Conservation (phyloP, 2,797 vertebrate species). For the Cuniculus paca region DNA sequence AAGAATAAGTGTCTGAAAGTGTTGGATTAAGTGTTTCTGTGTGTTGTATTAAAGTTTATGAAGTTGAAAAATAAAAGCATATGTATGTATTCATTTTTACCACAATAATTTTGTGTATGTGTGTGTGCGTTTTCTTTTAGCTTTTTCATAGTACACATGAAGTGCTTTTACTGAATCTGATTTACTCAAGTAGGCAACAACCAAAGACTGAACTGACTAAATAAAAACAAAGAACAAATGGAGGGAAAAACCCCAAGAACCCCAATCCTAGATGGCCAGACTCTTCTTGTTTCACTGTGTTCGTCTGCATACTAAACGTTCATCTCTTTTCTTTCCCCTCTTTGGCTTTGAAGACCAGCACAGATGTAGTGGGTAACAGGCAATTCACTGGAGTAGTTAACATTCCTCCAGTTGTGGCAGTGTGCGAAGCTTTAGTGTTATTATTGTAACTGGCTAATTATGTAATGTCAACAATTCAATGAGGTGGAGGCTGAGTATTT, state of each 20-base stretch:
- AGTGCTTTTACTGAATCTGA: conserved; percentile 51
- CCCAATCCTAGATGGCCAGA: not conserved
- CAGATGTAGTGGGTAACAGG: conserved; percentile 55
- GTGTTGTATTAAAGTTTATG: conserved; percentile 7
- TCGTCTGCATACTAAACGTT: not conserved
- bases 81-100: not conserved
- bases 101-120: not conserved
- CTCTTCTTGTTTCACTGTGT: conserved; percentile 23
- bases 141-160: not conserved
- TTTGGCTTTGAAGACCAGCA: conserved; percentile 60
- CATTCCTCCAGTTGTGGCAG: conserved; percentile 55
- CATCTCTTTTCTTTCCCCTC: conserved; percentile 9
- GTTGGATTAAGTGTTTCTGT: not conserved
- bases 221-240: not conserved
- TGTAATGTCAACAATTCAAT: conserved; percentile 44
- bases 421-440: conserved; percentile 58
- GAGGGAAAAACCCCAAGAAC: not conserved
- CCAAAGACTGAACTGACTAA: conserved; percentile 14
- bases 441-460: conserved; percentile 67
- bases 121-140: not conserved
- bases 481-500: conserved; percentile 49
- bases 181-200: not conserved
- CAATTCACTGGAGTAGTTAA: conserved; percentile 70
- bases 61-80: not conserved
- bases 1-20: conserved; percentile 55